Evolutionary conservation across 2,888 invertebrate species (phyloP), one percentile per base, ranked within the genome.

Genomic region (Sphaerophoria rueppellii): DNA sequence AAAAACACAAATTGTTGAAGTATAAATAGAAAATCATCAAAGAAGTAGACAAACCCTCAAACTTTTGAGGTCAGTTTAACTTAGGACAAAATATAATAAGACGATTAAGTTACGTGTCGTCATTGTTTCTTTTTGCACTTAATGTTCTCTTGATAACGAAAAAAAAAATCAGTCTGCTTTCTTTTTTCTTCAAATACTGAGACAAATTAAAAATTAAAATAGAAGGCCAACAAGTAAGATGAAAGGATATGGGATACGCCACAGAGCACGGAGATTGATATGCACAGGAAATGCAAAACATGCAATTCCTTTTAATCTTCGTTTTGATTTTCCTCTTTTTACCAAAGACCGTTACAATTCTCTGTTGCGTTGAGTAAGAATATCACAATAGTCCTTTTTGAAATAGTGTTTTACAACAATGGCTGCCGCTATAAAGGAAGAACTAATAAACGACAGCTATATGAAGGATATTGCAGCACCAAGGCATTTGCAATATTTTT

Each of bases 361-460:
- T 69, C 40, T 67, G 35, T 7, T 52, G 16, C 35, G 4, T 4
- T 16, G 5, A 4, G 14, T 24, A 35, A 40, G 61, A 67, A 83
- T 83, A 79, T 83, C 79, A 71, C 71, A 55, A 24, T 37, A 55
- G 34, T 40, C 14, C 67, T 35, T 69, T 61, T n/a, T 65, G 43
- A 52, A 12, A 54, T 54, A 74, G 43, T 48, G 63, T 54, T 71
- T 78, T 54, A 63, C 70, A 35, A 83, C 83, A 83, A 83, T 83
- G 61, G 79, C 60, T 55, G 46, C 79, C 43, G 75, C 79, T 83
- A 72, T 79, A 79, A 79, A 61, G 79, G 67, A 83, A 78, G 79
- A 79, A 83, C 83, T 83, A 83, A 83, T 83, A 83, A 83, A 83
- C 83, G 83, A 83, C 79, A 79, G 83, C 79, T 75, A 83, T 79